Percentiles rank a stretch among this genome's conserved stretches.
Evolutionary conservation across 2,113 vertebrate species (phyloP).

Genomic region (Neodon shergylaensis): DNA sequence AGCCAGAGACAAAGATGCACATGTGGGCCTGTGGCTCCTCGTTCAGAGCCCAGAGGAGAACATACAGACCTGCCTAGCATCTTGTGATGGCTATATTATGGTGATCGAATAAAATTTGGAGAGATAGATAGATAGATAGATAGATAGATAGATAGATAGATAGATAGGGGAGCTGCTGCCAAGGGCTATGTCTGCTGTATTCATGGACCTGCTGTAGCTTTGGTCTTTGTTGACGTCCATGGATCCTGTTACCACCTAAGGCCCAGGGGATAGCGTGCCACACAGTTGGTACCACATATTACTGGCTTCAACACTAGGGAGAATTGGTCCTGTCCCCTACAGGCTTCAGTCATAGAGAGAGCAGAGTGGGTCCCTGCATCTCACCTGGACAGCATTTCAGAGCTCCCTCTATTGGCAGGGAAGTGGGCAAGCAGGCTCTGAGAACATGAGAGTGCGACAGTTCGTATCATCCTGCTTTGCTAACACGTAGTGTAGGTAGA

Average conservation of each 20-base stretch:
- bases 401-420: background rate
- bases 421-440: background rate
- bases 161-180: background rate
- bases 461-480: background rate
- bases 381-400: background rate
- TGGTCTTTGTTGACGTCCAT: background rate
- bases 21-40: rapidly evolving
- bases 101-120: background rate
- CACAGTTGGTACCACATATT: background rate
- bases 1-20: background rate
- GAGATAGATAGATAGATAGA: too few species aligned
- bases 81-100: background rate
- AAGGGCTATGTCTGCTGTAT: background rate
- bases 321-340: background rate
- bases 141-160: too few species aligned
- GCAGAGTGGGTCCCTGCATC: background rate
- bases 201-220: background rate
- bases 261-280: background rate
- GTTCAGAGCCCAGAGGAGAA: background rate
- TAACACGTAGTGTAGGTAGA: background rate
- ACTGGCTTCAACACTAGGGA: background rate
- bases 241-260: background rate
- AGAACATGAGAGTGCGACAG: rapidly evolving
- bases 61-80: background rate
- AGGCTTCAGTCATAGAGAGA: background rate